Conservation (phyloP, 1,140 invertebrate species). For the Oreohelix idahoensis region DNA sequence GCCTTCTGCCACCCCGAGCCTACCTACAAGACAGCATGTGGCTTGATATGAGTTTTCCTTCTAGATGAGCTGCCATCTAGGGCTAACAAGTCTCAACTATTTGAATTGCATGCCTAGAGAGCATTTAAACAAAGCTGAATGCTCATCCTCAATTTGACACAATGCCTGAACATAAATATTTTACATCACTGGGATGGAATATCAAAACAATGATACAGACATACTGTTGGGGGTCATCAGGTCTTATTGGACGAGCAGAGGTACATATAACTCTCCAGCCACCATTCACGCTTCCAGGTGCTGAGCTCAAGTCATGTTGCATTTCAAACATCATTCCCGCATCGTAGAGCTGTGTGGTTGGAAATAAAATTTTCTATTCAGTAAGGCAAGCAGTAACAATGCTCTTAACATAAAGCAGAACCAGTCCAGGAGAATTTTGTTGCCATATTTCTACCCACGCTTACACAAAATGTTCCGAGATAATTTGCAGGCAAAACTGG, state of each 20-base stretch:
- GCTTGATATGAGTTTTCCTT: too few species aligned
- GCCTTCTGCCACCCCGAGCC: too few species aligned
- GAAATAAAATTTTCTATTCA: neutral
- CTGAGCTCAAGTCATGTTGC: neutral
- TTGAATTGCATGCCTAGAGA: too few species aligned
- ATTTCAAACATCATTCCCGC: constrained; percentile 8
- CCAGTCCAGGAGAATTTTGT: neutral
- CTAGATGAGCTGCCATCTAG: too few species aligned
- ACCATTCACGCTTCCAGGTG: neutral
- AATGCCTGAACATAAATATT: too few species aligned
- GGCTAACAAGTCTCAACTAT: too few species aligned
- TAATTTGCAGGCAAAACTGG: neutral
- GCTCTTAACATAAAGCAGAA: neutral
- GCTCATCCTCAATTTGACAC: too few species aligned
- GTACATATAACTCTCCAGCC: neutral
- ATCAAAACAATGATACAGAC: neutral
- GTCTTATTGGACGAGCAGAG: neutral
- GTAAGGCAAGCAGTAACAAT: neutral
- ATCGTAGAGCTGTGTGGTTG: constrained; percentile 10
- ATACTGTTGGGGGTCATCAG: neutral
- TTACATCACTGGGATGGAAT: too few species aligned
- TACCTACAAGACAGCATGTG: too few species aligned
- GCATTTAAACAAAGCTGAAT: too few species aligned
- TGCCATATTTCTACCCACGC: neutral
- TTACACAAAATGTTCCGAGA: neutral